phyloP scores from a whole-genome alignment of 2,113 vertebrate genomes.

The Jaculus jaculus region DNA sequence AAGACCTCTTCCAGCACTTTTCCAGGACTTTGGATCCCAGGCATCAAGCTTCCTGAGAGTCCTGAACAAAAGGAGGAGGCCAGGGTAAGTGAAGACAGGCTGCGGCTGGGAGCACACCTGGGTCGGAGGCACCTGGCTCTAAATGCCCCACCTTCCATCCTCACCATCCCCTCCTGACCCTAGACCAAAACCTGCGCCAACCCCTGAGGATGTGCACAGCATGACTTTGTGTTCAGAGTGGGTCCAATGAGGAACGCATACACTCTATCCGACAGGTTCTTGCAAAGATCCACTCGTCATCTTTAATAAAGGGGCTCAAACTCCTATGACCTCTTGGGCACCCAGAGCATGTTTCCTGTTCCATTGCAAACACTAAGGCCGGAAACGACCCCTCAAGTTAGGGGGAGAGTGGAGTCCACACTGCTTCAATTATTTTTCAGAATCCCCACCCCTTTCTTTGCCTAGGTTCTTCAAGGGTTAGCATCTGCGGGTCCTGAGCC shows the following conservation, averaged over 20 bases:
- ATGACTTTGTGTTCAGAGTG: neutral
- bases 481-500: neutral
- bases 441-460: neutral
- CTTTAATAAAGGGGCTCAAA: neutral
- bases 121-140: neutral
- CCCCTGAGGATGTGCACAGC: neutral
- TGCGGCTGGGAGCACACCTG: neutral
- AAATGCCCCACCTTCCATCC: neutral
- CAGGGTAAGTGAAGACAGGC: accelerated
- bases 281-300: neutral
- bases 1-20: neutral
- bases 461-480: neutral
- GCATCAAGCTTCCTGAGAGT: neutral
- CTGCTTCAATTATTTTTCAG: neutral
- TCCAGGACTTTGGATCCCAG: neutral
- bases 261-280: neutral
- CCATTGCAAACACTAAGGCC: neutral
- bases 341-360: neutral
- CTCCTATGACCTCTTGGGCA: neutral
- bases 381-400: neutral
- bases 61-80: neutral
- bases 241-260: neutral
- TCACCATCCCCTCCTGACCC: neutral
- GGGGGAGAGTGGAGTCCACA: neutral
- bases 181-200: neutral